phyloP scores from a whole-genome alignment of 2,113 vertebrate genomes.

The Lethenteron reissneri region DNA sequence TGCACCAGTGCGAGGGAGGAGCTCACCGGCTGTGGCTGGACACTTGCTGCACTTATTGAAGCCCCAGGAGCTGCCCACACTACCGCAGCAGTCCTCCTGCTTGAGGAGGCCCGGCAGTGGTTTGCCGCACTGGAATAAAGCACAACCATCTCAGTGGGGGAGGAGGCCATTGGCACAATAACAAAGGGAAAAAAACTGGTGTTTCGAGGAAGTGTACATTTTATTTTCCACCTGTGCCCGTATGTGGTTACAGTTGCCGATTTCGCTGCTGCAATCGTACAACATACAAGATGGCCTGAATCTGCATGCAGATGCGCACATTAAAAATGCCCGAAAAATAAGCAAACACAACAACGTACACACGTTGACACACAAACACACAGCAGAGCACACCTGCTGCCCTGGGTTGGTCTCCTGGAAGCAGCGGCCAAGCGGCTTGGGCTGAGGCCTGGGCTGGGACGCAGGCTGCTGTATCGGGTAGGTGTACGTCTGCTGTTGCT shows the following conservation, averaged over 20 bases:
- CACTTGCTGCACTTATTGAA: slow-evolving; percentile 95
- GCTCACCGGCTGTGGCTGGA: slow-evolving; percentile 70
- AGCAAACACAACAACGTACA: slow-evolving; percentile 16
- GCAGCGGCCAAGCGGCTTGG: slow-evolving; percentile 64
- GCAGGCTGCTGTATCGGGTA: slow-evolving; percentile 40
- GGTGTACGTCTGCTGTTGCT: slow-evolving; percentile 39
- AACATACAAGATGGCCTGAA: too few species aligned
- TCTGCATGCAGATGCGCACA: slow-evolving; percentile 5
- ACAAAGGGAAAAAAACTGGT: slow-evolving; percentile 14
- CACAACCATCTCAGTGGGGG: slow-evolving; percentile 21
- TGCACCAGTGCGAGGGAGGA: not conserved
- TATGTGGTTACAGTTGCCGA: too few species aligned
- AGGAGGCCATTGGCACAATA: slow-evolving; percentile 25
- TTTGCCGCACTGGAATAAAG: slow-evolving; percentile 61
- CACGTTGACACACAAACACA: slow-evolving; percentile 12
- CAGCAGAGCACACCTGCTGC: slow-evolving; percentile 41
- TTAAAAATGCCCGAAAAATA: slow-evolving; percentile 12
- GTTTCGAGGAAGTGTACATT: slow-evolving; percentile 13
- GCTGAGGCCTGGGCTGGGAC: slow-evolving; percentile 47
- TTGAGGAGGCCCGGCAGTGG: slow-evolving; percentile 82
- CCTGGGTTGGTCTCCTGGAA: slow-evolving; percentile 72
- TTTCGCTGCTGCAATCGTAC: too few species aligned
- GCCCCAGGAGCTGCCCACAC: slow-evolving; percentile 85
- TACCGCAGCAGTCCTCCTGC: slow-evolving; percentile 87
- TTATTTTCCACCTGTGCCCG: slow-evolving; percentile 3